Base-by-base conservation (phyloP, 30 jellyfish, hydroid and myxozoan species). In the Hydractinia echinata region DNA sequence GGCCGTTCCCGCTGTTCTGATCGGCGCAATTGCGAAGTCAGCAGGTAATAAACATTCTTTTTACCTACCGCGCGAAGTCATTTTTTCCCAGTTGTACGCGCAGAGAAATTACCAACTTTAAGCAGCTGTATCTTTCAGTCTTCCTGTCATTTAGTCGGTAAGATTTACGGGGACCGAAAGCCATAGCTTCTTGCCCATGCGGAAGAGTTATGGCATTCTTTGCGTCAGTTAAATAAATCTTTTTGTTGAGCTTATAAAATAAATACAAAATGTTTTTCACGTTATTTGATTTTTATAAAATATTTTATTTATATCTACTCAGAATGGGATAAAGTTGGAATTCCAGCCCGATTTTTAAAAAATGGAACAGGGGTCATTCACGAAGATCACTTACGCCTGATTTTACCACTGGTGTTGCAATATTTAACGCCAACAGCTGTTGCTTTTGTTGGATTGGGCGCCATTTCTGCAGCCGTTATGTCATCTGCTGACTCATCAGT, bases 401-500 rank as follows among this genome's bases (percentile, higher is more conserved):
- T 91, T 6, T 81, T 91, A 50, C 97, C 97, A 16, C 10, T 91
- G 72, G 96, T 86, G 13, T 51, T 91, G 70, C 94, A 91, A 21
- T 79, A 83, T 62, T 94, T 92, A 44, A 87, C 96, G 6, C 98
- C 98, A 49, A 74, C 96, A 13, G 80, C 90, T 89, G 96, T 85
- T 53, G 78, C 95, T 11, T 92, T 92, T 67, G 72, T 92, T 70
- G 95, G 96, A 70, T 87, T 92, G 54, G 96, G 98, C 56, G 96
- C 96, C 21, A 79, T 92, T 51, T 79, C 96, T 9, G 98, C 96
- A 52, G 96, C 98, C 5, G 95, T 87, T n/a, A 92, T 92, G 96
- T 92, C 98, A 10, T 87, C 96, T 14, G 96, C 98, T 8, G 96
- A 87, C 54, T 92, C 98, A 19, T 84, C 98, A 30, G 94, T 92